Base-by-base conservation (phyloP, 2,113 vertebrate species). In the Thomomys bottae region DNA sequence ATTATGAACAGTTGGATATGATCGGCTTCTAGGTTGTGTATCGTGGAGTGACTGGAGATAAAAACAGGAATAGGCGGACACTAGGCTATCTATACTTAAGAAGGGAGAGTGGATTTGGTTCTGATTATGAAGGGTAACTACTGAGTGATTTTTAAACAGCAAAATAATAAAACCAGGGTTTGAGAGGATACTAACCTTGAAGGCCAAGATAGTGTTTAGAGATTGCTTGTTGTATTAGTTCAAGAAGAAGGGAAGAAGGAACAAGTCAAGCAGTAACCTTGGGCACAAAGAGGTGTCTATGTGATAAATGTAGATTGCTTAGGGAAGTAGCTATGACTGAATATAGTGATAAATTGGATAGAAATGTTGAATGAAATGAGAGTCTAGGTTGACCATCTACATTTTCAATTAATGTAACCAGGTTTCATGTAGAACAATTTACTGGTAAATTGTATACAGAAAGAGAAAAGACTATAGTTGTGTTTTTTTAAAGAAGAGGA, bases 401-500 rank as follows among this genome's bases (percentile, higher is more conserved):
- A 20, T 72, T 87, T 57, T 84, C 82, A 59, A 42, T 82, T 79
- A 71, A 67, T 18, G 36, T 78, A 84, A 72, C 34, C 8, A 77
- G 24, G 42, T 89, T 15, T 14, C 81, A 54, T 66, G 40, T 87
- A 36, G 76, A 92, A 20, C 32, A 87, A 4, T 79, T 73, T 73
- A 64, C 34, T 84, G 34, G 68, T 59, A 84, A 81, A 79, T 70
- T 67, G 24, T 21, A 82, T 54, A 75, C 34, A 87, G 67, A 89
- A 94, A 92, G 84, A 92, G 73, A 59, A 81, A 84, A 82, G 87
- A 84, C 77, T 36, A 73, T 57, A 11, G 3, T 68, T 92, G 87
- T n/a, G 61, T 81, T 42, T 78, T 71, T 92, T 93, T 71, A 64
- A 80, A 87, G 63, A 68, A 86, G 93, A 86, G 59, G 24, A 28